Evolutionary conservation across 2,888 invertebrate genomes (phyloP).

Genomic region (Oscheius onirici): DNA sequence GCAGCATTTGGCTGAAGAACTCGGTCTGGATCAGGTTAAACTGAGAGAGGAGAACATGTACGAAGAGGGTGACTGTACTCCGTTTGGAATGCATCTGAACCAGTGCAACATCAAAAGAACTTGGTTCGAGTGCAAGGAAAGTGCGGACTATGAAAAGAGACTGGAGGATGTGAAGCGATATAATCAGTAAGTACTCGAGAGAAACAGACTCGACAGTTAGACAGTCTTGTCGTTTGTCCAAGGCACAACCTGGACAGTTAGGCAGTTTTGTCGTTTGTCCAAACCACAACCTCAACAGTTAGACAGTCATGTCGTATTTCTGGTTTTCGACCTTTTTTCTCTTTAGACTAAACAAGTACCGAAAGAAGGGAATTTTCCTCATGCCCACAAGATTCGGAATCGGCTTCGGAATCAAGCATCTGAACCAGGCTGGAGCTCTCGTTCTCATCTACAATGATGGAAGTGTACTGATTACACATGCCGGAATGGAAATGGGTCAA

Average conservation of each 20-base stretch:
- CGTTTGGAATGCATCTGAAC: slow-evolving; percentile 81
- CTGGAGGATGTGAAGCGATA: slow-evolving; percentile 67
- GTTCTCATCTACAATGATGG: slow-evolving; percentile 82
- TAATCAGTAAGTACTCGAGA: slow-evolving; percentile 72
- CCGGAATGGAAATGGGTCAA: slow-evolving; percentile 96
- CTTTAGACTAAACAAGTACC: slow-evolving; percentile 55
- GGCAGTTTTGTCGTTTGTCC: too few species aligned
- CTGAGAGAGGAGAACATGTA: slow-evolving; percentile 82
- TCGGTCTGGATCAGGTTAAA: slow-evolving; percentile 67
- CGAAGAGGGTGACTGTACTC: slow-evolving; percentile 82
- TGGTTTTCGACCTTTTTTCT: background rate
- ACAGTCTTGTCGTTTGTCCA: too few species aligned
- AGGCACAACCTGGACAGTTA: too few species aligned
- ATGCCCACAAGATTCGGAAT: slow-evolving; percentile 71
- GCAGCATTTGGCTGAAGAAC: slow-evolving; percentile 79
- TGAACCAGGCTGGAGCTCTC: slow-evolving; percentile 81
- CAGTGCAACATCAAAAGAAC: slow-evolving; percentile 77
- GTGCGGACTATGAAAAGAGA: slow-evolving; percentile 67
- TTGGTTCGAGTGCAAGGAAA: slow-evolving; percentile 72
- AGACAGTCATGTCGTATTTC: too few species aligned
- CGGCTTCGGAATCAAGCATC: slow-evolving; percentile 68
- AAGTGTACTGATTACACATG: slow-evolving; percentile 86
- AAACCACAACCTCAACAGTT: too few species aligned
- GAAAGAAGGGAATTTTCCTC: slow-evolving; percentile 66
- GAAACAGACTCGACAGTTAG: too few species aligned